Base-by-base conservation (phyloP, 2,797 vertebrate genomes). In the Acanthopagrus latus region DNA sequence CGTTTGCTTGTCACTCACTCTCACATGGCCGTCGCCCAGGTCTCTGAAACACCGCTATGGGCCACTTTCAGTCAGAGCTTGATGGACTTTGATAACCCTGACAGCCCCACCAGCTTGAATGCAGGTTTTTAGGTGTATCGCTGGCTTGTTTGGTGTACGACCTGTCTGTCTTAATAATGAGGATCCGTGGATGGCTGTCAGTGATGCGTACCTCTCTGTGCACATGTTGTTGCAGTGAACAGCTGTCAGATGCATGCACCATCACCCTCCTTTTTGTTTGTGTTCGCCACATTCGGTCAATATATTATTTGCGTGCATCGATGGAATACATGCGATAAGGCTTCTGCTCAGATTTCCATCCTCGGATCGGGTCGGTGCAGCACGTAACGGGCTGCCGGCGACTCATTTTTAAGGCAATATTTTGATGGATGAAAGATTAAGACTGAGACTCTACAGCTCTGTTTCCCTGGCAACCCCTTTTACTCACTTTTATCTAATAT, bases 391-490 rank as follows among this genome's bases (percentile, higher is more conserved):
- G 82, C 87, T 78, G 83, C 78, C 12, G 56, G 83, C 76, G 41
- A 71, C 79, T 86, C 58, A 43, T 91, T 86, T 90, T 77, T 83
- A 85, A 90, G 83, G 67, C 85, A 87, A 68, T 84, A 74, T 90
- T 93, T 93, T 93, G 89, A 94, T 90, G 84, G 91, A 91, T 91
- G 88, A 87, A 84, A 90, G 90, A 91, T 93, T 91, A 88, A 86
- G 83, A 89, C 82, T 21, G 74, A 80, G 90, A 81, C 86, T 94
- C 85, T 66, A 80, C 86, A 74, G 80, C 78, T 56, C 88, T 89
- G 95, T 95, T 95, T 93, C 94, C 92, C 56, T 94, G 92, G 94
- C 92, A 95, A 95, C 94, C 81, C 16, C 52, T 85, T 91, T 88
- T 86, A 85, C 82, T 87, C 79, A 81, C 80, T 92, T 91, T 90